Evolutionary conservation across 2,888 invertebrate species (phyloP), one percentile per base, ranked within the genome.

Genomic region (Elysia crispata): DNA sequence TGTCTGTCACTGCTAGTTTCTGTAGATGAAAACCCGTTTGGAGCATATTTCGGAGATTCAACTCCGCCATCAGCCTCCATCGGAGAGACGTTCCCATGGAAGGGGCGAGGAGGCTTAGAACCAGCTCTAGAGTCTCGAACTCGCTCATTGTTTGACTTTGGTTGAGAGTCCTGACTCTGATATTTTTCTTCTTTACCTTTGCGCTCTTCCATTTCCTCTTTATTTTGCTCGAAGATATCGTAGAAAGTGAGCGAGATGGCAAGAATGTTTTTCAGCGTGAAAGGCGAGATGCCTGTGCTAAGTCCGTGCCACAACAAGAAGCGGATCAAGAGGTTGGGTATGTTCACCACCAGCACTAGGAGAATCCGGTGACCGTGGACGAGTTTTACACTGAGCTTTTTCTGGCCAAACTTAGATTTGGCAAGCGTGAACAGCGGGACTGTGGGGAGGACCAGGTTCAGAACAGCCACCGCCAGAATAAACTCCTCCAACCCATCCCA

Each of bases 181-280:
- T n/a, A n/a, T n/a, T 54, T 54, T 20, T 54, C 54, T 54, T 54
- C 54, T 54, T 20, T 54, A 15, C 20, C 54, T 54, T 54, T 54
- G 54, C 13, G 13, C 20, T 60, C 60, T 23, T 60, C 25, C n/a
- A 72, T 64, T 54, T 77, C 76, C 23, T 81, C 74, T 60, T 77
- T 75, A 57, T 83, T 81, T 28, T 85, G 83, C 73, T 86, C 86
- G 67, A 85, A 85, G 60, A 89, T 81, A 74, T 89, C 89, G 82
- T 86, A 91, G 20, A 93, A 82, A 1, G 92, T 92, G 1, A 93
- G 86, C 76, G 93, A 90, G 81, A 94, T 93, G 81, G 93, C 91
- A 70, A 94, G 92, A 6, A 94, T 86, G 87, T 94, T 94, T 86
- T 94, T 94, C 86, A 94, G 91, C 23, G 93, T 89, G 86, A 94